Evolutionary conservation across 2,888 invertebrate genomes (phyloP), one percentile per base, ranked within the genome.

Genomic region (Cremastinae sp.): DNA sequence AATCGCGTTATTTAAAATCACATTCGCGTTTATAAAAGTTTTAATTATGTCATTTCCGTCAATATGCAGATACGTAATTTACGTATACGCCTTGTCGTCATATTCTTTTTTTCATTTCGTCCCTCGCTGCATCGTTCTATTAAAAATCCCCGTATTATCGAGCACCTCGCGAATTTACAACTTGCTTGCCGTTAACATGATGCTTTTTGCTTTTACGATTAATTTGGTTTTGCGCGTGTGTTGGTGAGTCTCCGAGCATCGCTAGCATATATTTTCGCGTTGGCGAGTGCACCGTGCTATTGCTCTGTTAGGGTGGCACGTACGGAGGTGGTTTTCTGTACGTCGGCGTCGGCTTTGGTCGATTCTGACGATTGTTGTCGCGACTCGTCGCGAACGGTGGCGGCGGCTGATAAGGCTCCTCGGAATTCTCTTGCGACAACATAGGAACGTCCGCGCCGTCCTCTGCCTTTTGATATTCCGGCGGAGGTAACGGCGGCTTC

Each of bases 251-350:
- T 83, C 88, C 88, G 83, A 89, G 86, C 88, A 89, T 86, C 76
- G 88, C 88, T 82, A 87, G 82, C 89, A 88, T 88, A 79, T 88
- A 88, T 82, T 87, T 88, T 81, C 88, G 88, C 78, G 88, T 88
- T 58, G 88, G 87, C 82, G 87, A 87, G 80, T 87, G 85, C 61
- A 87, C 70, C 78, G 70, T 72, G 4, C 64, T 68, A 39, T 76
- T 79, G 79, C 85, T 88, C 84, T 88, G 89, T 97, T 98, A 98
- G 91, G 98, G 98, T 83, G 98, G 98, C 85, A 98, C 98, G 90
- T 98, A 98, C 43, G 98, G 98, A 77, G 98, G 98, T 61, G 98
- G 98, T 91, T 97, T 96, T 87, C 97, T 94, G 92, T 97, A 97
- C 83, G 96, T 96, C 78, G 97, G 96, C 58, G 96, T 96, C 75